Evolutionary conservation across 1,140 invertebrate genomes (phyloP).

Genomic region (Drosophila quadrilineata): DNA sequence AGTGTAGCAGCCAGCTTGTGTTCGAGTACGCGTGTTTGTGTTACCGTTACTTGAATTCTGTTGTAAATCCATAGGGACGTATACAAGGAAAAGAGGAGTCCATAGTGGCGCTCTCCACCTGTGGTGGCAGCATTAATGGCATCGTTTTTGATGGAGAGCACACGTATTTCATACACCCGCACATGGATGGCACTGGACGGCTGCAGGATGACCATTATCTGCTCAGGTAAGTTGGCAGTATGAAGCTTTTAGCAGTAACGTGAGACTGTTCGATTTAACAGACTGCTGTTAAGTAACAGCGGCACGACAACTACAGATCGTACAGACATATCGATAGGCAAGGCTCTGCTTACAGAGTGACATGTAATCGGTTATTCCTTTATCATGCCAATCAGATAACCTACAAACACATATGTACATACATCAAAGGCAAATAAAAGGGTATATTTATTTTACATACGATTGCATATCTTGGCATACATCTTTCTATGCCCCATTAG

Average conservation of each 20-base stretch:
- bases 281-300: too few relatives aligned
- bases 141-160: conserved; percentile 90
- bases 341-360: too few relatives aligned
- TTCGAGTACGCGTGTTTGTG: conserved; percentile 6
- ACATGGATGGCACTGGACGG: conserved; percentile 51
- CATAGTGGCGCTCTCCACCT: conserved; percentile 93
- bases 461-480: too few relatives aligned
- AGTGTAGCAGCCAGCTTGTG: conserved; percentile 29
- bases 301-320: too few relatives aligned
- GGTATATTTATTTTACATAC: too few relatives aligned
- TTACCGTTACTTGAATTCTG: not conserved
- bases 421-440: too few relatives aligned
- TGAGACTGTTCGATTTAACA: not conserved
- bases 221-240: conserved; percentile 57
- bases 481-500: too few relatives aligned
- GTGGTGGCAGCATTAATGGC: conserved; percentile 89
- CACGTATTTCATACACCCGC: conserved; percentile 88
- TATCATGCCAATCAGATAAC: too few relatives aligned
- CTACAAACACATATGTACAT: too few relatives aligned
- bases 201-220: conserved; percentile 75
- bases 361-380: too few relatives aligned
- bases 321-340: too few relatives aligned
- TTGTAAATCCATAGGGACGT: conserved; percentile 83
- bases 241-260: not conserved
- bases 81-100: conserved; percentile 87